Conservation (phyloP, 2,888 invertebrate species). For the Venusia cambrica region DNA sequence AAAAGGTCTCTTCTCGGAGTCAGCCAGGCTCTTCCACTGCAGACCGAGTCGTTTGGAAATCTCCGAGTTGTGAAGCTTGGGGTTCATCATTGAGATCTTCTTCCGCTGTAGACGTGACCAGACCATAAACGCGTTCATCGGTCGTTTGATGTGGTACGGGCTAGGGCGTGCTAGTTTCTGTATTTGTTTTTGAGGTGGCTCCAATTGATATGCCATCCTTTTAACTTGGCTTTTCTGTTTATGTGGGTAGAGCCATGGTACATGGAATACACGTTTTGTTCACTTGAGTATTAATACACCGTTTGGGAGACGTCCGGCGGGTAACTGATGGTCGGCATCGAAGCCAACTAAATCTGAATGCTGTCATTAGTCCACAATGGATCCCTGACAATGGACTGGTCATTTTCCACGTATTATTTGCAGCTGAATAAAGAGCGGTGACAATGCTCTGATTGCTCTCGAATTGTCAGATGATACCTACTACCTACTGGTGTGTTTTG, state of each 20-base stretch:
- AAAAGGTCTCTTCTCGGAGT: constrained; percentile 90
- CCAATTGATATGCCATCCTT: constrained; percentile 59
- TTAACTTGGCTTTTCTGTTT: not conserved
- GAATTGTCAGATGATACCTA: constrained; percentile 81
- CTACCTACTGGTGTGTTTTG: constrained; percentile 74
- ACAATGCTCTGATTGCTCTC: constrained; percentile 80
- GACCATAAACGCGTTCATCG: constrained; percentile 99
- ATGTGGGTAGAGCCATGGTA: too few relatives aligned
- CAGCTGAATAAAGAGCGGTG: constrained; percentile 79
- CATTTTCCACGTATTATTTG: constrained; percentile 80
- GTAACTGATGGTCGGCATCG: constrained; percentile 65
- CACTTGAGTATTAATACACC: too few relatives aligned
- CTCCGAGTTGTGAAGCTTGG: constrained; percentile 88
- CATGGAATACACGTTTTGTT: too few relatives aligned
- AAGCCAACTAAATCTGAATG: constrained; percentile 64
- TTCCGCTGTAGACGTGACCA: constrained; percentile 95
- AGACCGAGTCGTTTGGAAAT: constrained; percentile 91
- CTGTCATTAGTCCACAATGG: constrained; percentile 77
- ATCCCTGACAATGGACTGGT: constrained; percentile 68
- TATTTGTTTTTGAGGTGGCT: constrained; percentile 46
- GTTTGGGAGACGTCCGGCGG: constrained; percentile 49
- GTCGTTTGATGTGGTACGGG: constrained; percentile 92
- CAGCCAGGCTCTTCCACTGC: constrained; percentile 91
- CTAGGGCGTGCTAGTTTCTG: constrained; percentile 70
- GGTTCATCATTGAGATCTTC: constrained; percentile 91